Conservation (phyloP, 2,797 vertebrate genomes). For the Leucoraja ocellata region DNA sequence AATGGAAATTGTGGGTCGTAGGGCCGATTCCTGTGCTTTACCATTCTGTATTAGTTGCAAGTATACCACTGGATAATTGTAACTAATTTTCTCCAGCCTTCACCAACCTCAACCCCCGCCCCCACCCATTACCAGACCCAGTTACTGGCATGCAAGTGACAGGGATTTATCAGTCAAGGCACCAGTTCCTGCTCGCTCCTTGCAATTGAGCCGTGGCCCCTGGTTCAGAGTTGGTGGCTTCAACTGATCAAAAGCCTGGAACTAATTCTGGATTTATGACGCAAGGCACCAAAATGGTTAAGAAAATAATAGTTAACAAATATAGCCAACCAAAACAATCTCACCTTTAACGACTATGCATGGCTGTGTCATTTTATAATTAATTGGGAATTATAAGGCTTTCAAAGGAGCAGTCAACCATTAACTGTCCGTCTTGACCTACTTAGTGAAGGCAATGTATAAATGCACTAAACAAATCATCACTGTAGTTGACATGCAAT, state of each 20-base stretch:
- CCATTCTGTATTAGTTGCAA: too few relatives aligned
- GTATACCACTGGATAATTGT: too few relatives aligned
- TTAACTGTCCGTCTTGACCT: not conserved
- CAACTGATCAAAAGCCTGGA: not conserved
- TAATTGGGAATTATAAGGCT: not conserved
- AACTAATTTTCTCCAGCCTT: too few relatives aligned
- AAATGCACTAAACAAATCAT: not conserved
- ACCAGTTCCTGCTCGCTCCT: not conserved
- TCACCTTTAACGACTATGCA: too few relatives aligned
- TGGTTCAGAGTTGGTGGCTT: not conserved
- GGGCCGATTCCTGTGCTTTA: too few relatives aligned
- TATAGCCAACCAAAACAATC: too few relatives aligned
- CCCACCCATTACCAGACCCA: not conserved
- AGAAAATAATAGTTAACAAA: not conserved
- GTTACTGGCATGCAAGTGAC: not conserved
- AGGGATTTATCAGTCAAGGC: not conserved
- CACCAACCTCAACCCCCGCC: too few relatives aligned
- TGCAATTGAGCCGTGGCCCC: not conserved
- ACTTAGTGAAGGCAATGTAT: not conserved
- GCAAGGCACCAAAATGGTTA: not conserved
- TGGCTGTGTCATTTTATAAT: not conserved
- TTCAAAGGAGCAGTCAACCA: not conserved
- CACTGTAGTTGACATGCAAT: not conserved
- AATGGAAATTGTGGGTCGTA: too few relatives aligned
- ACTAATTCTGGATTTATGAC: not conserved